These are phyloP conservation scores for Rhagium mordax DNA, from an alignment of 2,888 invertebrate species.

Conservation along the genomic window DNA sequence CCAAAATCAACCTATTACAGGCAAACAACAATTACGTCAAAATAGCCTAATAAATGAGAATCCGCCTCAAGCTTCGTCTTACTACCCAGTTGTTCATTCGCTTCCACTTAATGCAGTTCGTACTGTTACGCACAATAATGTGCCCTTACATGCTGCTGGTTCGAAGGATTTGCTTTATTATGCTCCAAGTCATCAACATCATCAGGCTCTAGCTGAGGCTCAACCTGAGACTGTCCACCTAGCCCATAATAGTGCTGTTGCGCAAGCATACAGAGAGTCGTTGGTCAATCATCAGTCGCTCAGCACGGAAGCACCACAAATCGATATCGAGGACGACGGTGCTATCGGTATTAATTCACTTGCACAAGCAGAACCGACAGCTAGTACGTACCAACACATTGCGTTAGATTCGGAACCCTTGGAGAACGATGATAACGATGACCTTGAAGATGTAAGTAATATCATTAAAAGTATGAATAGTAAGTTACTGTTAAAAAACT, in stretches of 20 bases:
- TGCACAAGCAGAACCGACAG: constrained; percentile 1
- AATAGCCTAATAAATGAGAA: not conserved
- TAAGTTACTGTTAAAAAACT: not conserved
- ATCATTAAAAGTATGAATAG: not conserved
- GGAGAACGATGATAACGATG: constrained; percentile 29
- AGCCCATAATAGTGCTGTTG: constrained; percentile 43
- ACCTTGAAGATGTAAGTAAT: constrained; percentile 50
- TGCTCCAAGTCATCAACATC: constrained; percentile 50
- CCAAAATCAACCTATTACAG: not conserved
- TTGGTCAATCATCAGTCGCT: not conserved
- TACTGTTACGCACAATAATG: not conserved
- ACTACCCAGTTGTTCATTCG: not conserved
- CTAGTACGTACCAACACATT: constrained; percentile 29
- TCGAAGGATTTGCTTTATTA: constrained; percentile 42
- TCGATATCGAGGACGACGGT: not conserved
- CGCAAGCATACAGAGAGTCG: constrained; percentile 10
- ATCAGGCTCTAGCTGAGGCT: constrained; percentile 37
- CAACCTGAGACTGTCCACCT: constrained; percentile 43
- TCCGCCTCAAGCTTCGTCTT: not conserved
- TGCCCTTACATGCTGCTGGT: constrained; percentile 15
- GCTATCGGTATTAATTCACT: not conserved
- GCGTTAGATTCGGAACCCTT: constrained; percentile 36
- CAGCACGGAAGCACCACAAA: not conserved
- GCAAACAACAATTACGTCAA: not conserved
- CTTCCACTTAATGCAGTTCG: not conserved